Conservation (phyloP, 1,140 invertebrate genomes). For the Alviniconcha marisindica region DNA sequence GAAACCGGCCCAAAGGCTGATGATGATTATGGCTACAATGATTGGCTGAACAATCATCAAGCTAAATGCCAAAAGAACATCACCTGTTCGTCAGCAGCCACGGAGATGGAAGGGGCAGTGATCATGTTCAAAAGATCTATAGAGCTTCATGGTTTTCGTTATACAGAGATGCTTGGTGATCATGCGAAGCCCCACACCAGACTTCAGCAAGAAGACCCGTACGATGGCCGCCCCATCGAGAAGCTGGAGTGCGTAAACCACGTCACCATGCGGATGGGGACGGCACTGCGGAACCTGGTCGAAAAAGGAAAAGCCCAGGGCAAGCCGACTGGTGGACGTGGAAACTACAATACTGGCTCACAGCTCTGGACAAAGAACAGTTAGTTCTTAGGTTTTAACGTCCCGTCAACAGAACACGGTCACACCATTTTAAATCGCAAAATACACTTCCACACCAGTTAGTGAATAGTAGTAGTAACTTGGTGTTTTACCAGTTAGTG, state of each 20-base stretch:
- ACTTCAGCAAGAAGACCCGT: not conserved
- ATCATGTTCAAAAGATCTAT: constrained; percentile 3
- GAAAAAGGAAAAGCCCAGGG: not conserved
- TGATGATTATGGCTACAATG: not conserved
- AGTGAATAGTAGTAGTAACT: no score
- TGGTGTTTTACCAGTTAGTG: no score
- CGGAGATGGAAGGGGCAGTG: constrained; percentile 32
- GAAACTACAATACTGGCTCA: no score
- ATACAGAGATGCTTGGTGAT: constrained; percentile 29
- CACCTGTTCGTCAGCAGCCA: not conserved
- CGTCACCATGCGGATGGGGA: constrained; percentile 21
- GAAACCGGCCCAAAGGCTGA: not conserved
- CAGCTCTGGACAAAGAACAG: no score
- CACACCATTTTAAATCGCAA: no score
- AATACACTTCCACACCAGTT: no score
- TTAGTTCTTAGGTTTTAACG: no score
- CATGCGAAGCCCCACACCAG: constrained; percentile 18
- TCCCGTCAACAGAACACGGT: no score
- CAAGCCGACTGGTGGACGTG: not conserved
- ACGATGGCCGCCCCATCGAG: constrained; percentile 27
- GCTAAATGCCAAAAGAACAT: constrained; percentile 14
- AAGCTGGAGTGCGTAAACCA: constrained; percentile 31
- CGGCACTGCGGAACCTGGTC: not conserved
- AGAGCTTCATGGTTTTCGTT: not conserved
- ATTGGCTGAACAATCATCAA: not conserved